These are phyloP conservation scores for Elephantulus edwardii DNA, from an alignment of 2,113 vertebrate species.

Conservation along the genomic window DNA sequence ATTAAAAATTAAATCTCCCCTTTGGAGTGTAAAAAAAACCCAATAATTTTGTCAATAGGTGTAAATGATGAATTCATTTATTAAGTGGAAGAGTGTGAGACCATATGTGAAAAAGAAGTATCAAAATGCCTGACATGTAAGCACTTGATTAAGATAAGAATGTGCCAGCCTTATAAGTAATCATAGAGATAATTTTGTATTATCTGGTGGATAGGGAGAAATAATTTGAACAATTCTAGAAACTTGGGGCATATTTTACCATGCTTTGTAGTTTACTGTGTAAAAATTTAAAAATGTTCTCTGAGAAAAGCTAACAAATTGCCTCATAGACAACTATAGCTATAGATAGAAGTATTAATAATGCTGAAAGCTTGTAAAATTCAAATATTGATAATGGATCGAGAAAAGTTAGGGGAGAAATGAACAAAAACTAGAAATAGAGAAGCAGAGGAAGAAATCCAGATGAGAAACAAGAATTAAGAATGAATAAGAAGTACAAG, in stretches of 20 bases:
- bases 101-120: neutral
- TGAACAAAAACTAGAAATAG: neutral
- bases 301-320: neutral
- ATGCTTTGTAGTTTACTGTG: slow-evolving; percentile 4
- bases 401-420: neutral
- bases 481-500: neutral
- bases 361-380: neutral
- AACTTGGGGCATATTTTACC: neutral
- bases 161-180: neutral
- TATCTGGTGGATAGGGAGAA: neutral
- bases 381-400: neutral
- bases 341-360: slow-evolving; percentile 8
- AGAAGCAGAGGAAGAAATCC: neutral
- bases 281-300: slow-evolving; percentile 10
- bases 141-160: neutral
- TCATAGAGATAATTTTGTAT: neutral
- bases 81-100: slow-evolving; percentile 27
- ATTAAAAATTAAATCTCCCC: neutral
- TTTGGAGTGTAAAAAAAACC: neutral
- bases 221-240: slow-evolving; percentile 38
- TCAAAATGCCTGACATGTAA: neutral
- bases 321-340: neutral
- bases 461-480: neutral
- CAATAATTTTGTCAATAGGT: neutral
- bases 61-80: slow-evolving; percentile 6